Evolutionary conservation across 2,113 vertebrate genomes (phyloP), one percentile per base, ranked within the genome.

Genomic region (Salvelinus namaycush): DNA sequence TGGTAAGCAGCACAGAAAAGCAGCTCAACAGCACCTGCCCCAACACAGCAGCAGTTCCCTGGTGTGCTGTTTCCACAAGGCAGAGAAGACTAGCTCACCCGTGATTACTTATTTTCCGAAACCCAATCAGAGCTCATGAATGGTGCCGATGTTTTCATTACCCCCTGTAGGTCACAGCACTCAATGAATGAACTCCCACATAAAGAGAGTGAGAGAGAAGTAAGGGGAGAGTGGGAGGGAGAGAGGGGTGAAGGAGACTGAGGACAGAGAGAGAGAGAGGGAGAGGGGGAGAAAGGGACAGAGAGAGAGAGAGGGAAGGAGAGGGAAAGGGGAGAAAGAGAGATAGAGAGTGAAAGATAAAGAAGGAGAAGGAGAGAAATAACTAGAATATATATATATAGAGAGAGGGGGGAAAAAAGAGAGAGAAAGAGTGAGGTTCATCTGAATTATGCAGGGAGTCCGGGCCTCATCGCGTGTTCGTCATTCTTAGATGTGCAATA

Each of bases 371-470:
- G 8, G 39, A 44, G 39, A 44, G 39, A 44, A 44, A 44, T 2
- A 44, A 44, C 39, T 11, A 44, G 8, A 44, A 44, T 44, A 12
- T 44, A 39, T 39, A 39, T 39, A 39, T 2, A 39, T 0, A 39
- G 39, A 39, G 39, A 39, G 57, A 72, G 4, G 24, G 20, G 11
- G 29, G 1, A 49, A 31, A 72, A 31, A 24, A 31, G n/a, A 48
- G 74, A 54, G 39, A 1, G 39, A 39, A 39, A 39, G 39, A 39
- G 39, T 9, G 39, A 39, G 8, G 39, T 39, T 78, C 31, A 59
- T 80, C 81, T 90, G 84, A 91, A 91, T 91, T 83, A 92, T 92
- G 88, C 88, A 91, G 64, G 70, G 31, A 74, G 64, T 16, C 14
- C 49, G 49, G 59, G 5, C 66, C 66, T 16, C 29, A 16, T 68